A percentile compares a stretch with the other conserved stretches of the same genome.
These are phyloP conservation scores for Synanthedon myopaeformis DNA, from an alignment of 2,888 invertebrate species.

Conservation along the genomic window DNA sequence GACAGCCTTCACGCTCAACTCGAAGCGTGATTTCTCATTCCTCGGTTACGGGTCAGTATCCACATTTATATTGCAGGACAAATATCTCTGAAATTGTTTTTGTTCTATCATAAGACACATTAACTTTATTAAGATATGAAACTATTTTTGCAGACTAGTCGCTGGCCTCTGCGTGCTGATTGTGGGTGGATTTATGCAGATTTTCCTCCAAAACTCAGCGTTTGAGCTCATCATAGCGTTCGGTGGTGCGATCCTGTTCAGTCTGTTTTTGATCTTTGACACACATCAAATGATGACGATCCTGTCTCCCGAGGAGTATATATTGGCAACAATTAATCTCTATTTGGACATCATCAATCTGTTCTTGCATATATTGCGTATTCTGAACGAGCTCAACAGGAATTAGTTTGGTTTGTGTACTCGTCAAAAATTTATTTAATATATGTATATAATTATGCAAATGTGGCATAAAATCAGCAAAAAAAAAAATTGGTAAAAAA, in stretches of 20 bases:
- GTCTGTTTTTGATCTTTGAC: constrained; percentile 86
- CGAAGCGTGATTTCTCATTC: constrained; percentile 85
- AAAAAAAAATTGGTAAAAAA: too few relatives aligned
- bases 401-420: constrained; percentile 32
- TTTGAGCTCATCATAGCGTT: constrained; percentile 79
- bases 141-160: constrained; percentile 65
- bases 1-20: constrained; percentile 87
- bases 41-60: constrained; percentile 78
- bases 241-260: constrained; percentile 81
- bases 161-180: constrained; percentile 77
- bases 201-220: constrained; percentile 78
- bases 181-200: constrained; percentile 78
- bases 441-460: too few relatives aligned
- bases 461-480: too few relatives aligned
- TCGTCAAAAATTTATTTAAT: neutral
- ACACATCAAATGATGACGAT: constrained; percentile 86
- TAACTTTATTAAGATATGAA: neutral
- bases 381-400: constrained; percentile 73
- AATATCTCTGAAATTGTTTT: too few relatives aligned
- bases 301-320: constrained; percentile 88
- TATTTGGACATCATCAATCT: constrained; percentile 90
- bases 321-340: constrained; percentile 85
- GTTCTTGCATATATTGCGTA: constrained; percentile 83
- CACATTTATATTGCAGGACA: too few relatives aligned
- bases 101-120: neutral